These are phyloP conservation scores for Drosophila sechellia DNA, from an alignment of 1,140 invertebrate species.

Conservation along the genomic window DNA sequence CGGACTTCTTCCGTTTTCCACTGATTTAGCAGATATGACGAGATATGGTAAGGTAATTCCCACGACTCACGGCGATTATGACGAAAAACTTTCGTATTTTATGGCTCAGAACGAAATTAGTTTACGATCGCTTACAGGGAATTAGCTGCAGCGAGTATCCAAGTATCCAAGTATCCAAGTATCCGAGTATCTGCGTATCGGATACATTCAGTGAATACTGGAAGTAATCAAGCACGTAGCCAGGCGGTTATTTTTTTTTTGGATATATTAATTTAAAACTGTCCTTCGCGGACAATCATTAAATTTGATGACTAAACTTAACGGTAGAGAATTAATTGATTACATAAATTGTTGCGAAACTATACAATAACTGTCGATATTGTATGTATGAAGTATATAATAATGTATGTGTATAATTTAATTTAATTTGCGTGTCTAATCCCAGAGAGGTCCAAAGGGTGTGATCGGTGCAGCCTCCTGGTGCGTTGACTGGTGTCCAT, in stretches of 20 bases:
- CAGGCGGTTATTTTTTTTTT: constrained; percentile 54
- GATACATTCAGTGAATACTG: constrained; percentile 62
- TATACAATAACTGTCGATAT: too few species aligned
- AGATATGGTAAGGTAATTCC: constrained; percentile 55
- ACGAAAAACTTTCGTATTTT: constrained; percentile 71
- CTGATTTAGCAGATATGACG: constrained; percentile 52
- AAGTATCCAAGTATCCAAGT: neutral
- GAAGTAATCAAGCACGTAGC: constrained; percentile 64
- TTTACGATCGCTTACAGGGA: constrained; percentile 70
- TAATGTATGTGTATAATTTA: too few species aligned
- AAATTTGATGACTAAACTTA: too few species aligned
- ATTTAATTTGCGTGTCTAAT: too few species aligned
- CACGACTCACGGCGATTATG: constrained; percentile 70
- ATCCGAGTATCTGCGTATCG: constrained; percentile 10
- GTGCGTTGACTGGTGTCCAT: too few species aligned
- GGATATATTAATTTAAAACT: too few species aligned
- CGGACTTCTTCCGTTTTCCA: constrained; percentile 72
- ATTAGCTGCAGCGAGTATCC: constrained; percentile 37
- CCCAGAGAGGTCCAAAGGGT: too few species aligned
- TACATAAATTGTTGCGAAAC: too few species aligned
- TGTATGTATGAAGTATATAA: too few species aligned
- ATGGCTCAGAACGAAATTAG: constrained; percentile 62
- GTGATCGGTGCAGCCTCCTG: too few species aligned
- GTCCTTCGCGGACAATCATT: too few species aligned
- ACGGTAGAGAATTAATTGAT: too few species aligned